phyloP scores from a whole-genome alignment of 1,140 invertebrate species.

The Drosophila parvula region DNA sequence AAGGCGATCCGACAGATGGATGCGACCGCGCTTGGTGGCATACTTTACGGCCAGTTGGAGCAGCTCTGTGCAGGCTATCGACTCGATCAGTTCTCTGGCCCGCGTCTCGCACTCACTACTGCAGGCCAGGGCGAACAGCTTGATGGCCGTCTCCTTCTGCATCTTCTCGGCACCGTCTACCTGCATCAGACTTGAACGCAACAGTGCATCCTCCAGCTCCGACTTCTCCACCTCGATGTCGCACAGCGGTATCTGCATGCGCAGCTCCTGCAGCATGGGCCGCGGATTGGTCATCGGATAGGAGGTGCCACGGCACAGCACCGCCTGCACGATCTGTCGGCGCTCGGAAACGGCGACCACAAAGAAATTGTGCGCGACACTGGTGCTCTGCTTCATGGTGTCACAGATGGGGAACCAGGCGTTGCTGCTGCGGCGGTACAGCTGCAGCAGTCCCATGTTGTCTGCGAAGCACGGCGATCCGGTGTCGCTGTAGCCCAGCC shows the following conservation, averaged over 20 bases:
- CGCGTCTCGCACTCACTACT: constrained; percentile 92
- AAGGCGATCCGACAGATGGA: constrained; percentile 91
- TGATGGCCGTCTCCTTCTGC: constrained; percentile 91
- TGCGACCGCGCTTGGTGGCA: constrained; percentile 90
- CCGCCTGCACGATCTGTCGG: constrained; percentile 90
- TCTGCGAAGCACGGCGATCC: constrained; percentile 90
- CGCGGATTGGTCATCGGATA: constrained; percentile 94
- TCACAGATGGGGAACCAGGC: constrained; percentile 93
- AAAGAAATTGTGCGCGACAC: constrained; percentile 92
- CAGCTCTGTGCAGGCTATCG: constrained; percentile 90
- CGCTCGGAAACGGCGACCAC: constrained; percentile 91
- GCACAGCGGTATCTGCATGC: constrained; percentile 91
- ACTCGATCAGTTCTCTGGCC: constrained; percentile 93
- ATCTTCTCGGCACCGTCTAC: constrained; percentile 85
- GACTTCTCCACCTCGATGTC: constrained; percentile 92
- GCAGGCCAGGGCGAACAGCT: constrained; percentile 93
- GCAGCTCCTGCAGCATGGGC: constrained; percentile 91
- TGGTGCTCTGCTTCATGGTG: constrained; percentile 87
- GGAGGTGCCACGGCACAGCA: constrained; percentile 93
- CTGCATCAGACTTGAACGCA: constrained; percentile 87
- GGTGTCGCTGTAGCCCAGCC: constrained; percentile 93
- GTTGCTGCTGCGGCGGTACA: constrained; percentile 87
- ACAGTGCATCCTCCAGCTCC: constrained; percentile 81
- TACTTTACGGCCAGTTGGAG: constrained; percentile 95
- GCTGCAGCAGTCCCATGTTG: constrained; percentile 87